phyloP scores from a whole-genome alignment of 2,797 vertebrate genomes.

The Typhlichthys eigenmanni region DNA sequence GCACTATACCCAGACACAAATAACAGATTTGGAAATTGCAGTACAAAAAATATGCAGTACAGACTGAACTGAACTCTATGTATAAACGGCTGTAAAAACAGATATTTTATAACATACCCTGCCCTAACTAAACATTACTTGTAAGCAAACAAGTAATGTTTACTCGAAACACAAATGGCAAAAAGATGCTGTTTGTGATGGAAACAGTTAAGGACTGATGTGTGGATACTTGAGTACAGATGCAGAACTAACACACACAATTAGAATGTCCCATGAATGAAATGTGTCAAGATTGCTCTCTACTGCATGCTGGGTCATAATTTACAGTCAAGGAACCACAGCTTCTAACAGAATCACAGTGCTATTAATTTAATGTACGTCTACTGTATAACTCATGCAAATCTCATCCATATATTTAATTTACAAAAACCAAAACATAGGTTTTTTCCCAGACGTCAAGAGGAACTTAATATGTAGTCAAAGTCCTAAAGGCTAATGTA shows the following conservation, averaged over 20 bases:
- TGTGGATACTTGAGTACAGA: slow-evolving; percentile 36
- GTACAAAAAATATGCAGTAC: slow-evolving; percentile 15
- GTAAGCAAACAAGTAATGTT: slow-evolving; percentile 44
- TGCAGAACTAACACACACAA: slow-evolving; percentile 27
- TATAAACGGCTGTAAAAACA: slow-evolving; percentile 9
- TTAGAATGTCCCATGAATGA: slow-evolving; percentile 48
- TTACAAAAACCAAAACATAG: not conserved
- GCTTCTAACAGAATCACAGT: slow-evolving; percentile 34
- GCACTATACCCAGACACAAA: no score
- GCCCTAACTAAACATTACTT: slow-evolving; percentile 5
- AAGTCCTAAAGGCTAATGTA: not conserved
- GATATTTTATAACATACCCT: slow-evolving; percentile 19
- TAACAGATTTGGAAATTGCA: slow-evolving; percentile 1
- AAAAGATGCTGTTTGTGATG: slow-evolving; percentile 3
- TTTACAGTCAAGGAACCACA: slow-evolving; percentile 31
- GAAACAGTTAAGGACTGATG: slow-evolving; percentile 46
- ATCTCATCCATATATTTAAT: slow-evolving; percentile 5
- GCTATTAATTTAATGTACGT: not conserved
- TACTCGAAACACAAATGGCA: slow-evolving; percentile 17
- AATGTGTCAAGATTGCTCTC: slow-evolving; percentile 37
- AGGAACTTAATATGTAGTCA: not conserved
- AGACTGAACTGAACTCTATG: slow-evolving; percentile 1
- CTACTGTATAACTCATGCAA: slow-evolving; percentile 1
- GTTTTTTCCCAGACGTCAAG: not conserved
- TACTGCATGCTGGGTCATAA: slow-evolving; percentile 8